Conservation (phyloP, 2,888 invertebrate species). For the Erebia ligea region DNA sequence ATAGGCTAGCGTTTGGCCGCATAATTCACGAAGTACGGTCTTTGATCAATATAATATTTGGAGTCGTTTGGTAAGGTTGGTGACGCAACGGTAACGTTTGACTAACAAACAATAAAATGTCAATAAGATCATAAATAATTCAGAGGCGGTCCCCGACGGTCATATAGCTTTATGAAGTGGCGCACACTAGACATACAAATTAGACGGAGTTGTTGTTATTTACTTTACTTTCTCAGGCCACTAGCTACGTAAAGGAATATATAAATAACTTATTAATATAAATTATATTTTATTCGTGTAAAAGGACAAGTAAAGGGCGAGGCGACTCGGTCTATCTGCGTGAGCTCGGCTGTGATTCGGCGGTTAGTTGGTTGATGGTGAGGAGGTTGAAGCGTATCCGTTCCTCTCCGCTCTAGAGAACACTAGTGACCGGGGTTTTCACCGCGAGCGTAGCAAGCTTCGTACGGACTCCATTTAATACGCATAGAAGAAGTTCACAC, state of each 20-base stretch:
- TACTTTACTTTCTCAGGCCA: neutral
- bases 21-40: neutral
- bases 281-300: neutral
- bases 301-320: too few relatives aligned
- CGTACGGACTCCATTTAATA: too few relatives aligned
- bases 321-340: too few relatives aligned
- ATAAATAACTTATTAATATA: neutral
- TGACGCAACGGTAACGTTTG: too few relatives aligned
- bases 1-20: too few relatives aligned
- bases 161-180: slow-evolving; percentile 6
- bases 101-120: slow-evolving; percentile 8
- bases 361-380: too few relatives aligned
- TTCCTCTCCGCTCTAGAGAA: too few relatives aligned
- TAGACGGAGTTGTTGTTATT: neutral
- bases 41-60: neutral
- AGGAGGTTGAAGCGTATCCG: too few relatives aligned
- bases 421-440: too few relatives aligned
- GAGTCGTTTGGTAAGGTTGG: neutral
- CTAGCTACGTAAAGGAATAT: neutral
- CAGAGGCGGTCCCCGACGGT: slow-evolving; percentile 14
- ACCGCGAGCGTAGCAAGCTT: too few relatives aligned
- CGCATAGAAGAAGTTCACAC: too few relatives aligned
- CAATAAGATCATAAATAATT: slow-evolving; percentile 21
- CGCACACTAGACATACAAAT: slow-evolving; percentile 13
- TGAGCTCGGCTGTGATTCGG: too few relatives aligned